Evolutionary conservation across 2,113 vertebrate species (phyloP), one percentile per base, ranked within the genome.

Genomic region (Psilopogon haemacephalus): DNA sequence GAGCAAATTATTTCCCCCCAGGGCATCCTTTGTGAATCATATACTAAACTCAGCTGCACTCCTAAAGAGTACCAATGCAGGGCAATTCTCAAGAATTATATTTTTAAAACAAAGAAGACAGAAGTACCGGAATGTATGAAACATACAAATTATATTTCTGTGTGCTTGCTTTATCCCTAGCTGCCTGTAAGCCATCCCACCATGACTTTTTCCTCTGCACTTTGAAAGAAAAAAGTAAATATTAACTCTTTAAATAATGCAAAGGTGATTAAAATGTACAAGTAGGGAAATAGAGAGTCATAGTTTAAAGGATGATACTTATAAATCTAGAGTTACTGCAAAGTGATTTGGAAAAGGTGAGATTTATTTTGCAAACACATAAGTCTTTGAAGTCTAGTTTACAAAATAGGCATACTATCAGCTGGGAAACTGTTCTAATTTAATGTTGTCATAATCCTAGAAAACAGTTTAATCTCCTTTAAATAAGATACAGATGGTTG

Each of bases 401-500:
- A 67, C 24, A 84, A 80, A 93, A 82, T 6, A 60, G 20, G 10
- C 30, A 75, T 84, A 44, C 37, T 89, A 50, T 96, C 90, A 95
- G 6, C 38, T 82, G 38, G 44, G 35, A 96, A 87, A 15, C 30
- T 94, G 17, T 76, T 74, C 67, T 89, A 93, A 94, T 94, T 89
- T 92, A 77, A 37, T 79, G 26, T 58, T 86, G 63, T 93, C 62
- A 77, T 88, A 94, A 89, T 86, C 69, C 46, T 85, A 81, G 64
- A 86, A 20, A 89, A 74, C 5, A 10, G 48, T 84, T 94, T 95
- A 70, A 82, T 90, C 3, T 28, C n/a, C 37, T 94, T 92, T 91
- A 96, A 98, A 96, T 96, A 83, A 95, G 87, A 63, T 86, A 79
- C 63, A 82, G 89, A 84, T 84, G 89, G 86, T 56, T 92, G 72